A percentile compares a stretch with the other conserved stretches of the same genome.
Conservation (phyloP, 2,888 invertebrate species). For the Rhagonycha fulva region DNA sequence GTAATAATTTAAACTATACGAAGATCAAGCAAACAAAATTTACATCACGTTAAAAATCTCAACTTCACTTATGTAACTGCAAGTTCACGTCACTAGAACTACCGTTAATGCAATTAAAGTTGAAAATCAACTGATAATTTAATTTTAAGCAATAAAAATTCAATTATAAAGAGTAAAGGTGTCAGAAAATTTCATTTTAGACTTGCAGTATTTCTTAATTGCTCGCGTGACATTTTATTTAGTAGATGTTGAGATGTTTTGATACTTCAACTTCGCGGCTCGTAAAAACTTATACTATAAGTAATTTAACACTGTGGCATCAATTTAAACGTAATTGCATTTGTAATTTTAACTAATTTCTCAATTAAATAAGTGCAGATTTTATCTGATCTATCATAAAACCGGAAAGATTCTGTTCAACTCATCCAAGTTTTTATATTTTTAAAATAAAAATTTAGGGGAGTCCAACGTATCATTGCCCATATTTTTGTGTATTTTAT, state of each 20-base stretch:
- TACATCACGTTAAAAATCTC: too few species aligned
- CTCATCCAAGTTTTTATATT: too few species aligned
- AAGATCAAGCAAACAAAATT: too few species aligned
- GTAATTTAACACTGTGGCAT: neutral
- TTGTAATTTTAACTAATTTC: neutral
- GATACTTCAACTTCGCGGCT: neutral
- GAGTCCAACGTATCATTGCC: too few species aligned
- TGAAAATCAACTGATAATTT: neutral
- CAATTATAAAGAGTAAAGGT: neutral
- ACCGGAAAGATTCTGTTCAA: too few species aligned
- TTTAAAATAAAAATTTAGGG: too few species aligned
- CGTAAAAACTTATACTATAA: neutral
- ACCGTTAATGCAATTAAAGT: neutral
- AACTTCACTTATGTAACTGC: too few species aligned
- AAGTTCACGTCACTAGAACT: neutral
- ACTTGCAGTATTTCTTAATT: neutral
- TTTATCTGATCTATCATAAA: neutral
- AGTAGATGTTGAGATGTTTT: neutral
- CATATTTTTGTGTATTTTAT: too few species aligned
- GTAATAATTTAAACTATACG: too few species aligned
- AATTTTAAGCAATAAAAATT: neutral
- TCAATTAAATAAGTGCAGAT: neutral
- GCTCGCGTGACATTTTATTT: neutral
- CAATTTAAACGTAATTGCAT: neutral
- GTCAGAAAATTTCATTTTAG: neutral